Base-by-base conservation (phyloP, 1,140 invertebrate genomes). In the Anastrepha ludens region DNA sequence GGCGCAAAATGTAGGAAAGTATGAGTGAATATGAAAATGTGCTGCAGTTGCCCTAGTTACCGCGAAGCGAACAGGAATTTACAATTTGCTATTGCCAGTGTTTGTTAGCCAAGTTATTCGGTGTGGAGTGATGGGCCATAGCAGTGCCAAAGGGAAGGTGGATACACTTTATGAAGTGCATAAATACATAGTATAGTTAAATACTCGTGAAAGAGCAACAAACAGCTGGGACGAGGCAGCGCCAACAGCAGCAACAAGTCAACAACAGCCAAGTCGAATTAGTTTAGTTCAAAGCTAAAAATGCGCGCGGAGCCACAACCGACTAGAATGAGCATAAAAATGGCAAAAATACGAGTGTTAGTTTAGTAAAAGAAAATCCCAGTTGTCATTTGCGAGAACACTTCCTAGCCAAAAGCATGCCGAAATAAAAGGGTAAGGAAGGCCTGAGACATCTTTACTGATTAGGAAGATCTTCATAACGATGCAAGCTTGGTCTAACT, bases 21-120 rank as follows among this genome's bases (percentile, higher is more conserved):
- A 70, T 44, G 67, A 74, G 41, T n/a, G 65, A 5, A 41, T 47
- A 41, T 74, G 15, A 44, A 41, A 44, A 74, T 74, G 67, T 47
- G 13, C 67, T 74, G 41, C 67, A 47, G 39, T 74, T 74, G 41
- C 29, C 67, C 67, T 39, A 74, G 67, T 74, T 74, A 47, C 67
- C 39, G 67, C 67, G 39, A 44, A 47, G 67, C 67, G 67, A 74
- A 74, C 67, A 74, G 67, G 67, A 74, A 74, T 74, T 74, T 41
- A 74, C 67, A 74, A 74, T 74, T 74, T 74, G 15, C 67, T 74
- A 7, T 74, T 47, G 67, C 3, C 41, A 8, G 15, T 47, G 5
- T 44, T 20, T 70, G 67, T 15, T 2, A 44, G 67, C 39, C 15
- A 44, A 47, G 67, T 74, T 15, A 74, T 74, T 29, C 15, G 67